Conservation (phyloP, 2,797 vertebrate genomes). For the Anguilla marmorata region DNA sequence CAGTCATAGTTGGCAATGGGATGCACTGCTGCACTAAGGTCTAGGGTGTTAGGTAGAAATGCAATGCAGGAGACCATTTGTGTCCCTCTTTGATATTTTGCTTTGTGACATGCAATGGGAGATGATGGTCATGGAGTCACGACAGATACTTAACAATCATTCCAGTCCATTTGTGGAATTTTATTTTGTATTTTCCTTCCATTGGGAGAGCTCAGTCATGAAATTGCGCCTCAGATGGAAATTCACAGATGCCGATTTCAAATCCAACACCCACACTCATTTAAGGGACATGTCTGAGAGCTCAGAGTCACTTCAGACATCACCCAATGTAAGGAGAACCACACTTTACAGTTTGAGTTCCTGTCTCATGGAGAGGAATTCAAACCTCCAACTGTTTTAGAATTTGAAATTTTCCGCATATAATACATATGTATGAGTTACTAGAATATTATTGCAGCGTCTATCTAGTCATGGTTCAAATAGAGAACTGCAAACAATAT, state of each 20-base stretch:
- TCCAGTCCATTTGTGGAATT: background rate
- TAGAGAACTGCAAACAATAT: background rate
- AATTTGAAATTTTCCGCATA: background rate
- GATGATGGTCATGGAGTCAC: background rate
- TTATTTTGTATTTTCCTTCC: slow-evolving; percentile 22
- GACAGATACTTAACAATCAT: background rate
- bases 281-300: slow-evolving; percentile 44
- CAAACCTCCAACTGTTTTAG: slow-evolving; percentile 32
- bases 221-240: slow-evolving; percentile 39
- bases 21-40: background rate
- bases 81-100: background rate
- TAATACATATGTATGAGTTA: background rate
- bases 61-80: background rate
- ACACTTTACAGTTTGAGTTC: slow-evolving; percentile 45
- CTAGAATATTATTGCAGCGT: background rate
- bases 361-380: slow-evolving; percentile 36
- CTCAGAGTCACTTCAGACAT: slow-evolving; percentile 53
- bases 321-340: slow-evolving; percentile 48
- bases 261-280: slow-evolving; percentile 41
- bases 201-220: background rate
- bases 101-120: background rate
- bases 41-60: background rate
- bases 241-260: slow-evolving; percentile 25
- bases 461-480: background rate
- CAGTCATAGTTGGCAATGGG: background rate